These are phyloP conservation scores for Aphrophora alni DNA, from an alignment of 2,888 invertebrate genomes.

Conservation along the genomic window DNA sequence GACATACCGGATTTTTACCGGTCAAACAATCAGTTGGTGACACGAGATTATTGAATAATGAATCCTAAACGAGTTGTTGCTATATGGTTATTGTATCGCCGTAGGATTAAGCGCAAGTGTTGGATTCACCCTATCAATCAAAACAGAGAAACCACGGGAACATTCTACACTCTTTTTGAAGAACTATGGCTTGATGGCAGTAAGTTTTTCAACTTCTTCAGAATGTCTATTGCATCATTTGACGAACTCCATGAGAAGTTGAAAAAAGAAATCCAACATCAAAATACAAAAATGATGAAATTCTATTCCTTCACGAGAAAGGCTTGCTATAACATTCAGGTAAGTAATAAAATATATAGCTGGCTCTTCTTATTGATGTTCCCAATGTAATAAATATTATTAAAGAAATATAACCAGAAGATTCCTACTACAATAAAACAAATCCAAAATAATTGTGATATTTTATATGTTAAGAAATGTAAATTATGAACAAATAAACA, in stretches of 20 bases:
- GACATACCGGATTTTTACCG: no score
- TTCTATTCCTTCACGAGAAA: constrained; percentile 32
- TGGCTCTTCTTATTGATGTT: not conserved
- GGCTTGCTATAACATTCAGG: constrained; percentile 36
- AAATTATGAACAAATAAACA: constrained; percentile 21
- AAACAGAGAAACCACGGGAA: constrained; percentile 10
- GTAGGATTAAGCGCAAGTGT: not conserved
- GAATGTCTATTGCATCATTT: constrained; percentile 15
- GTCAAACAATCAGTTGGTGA: not conserved
- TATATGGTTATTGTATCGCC: not conserved
- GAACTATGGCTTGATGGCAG: constrained; percentile 15
- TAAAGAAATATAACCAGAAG: not conserved
- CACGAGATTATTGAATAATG: constrained; percentile 11
- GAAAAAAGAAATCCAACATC: constrained; percentile 27
- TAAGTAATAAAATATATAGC: constrained; percentile 15
- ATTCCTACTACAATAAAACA: not conserved
- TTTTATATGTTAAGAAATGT: constrained; percentile 9
- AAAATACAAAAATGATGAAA: constrained; percentile 37
- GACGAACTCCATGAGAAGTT: not conserved
- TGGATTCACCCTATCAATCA: constrained; percentile 10
- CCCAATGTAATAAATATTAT: not conserved
- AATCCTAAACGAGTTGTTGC: no score
- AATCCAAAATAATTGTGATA: no score
- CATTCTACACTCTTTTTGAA: constrained; percentile 23
- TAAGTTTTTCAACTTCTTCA: constrained; percentile 25